Base-by-base conservation (phyloP, 2,797 vertebrate genomes). In the Lates japonicus region DNA sequence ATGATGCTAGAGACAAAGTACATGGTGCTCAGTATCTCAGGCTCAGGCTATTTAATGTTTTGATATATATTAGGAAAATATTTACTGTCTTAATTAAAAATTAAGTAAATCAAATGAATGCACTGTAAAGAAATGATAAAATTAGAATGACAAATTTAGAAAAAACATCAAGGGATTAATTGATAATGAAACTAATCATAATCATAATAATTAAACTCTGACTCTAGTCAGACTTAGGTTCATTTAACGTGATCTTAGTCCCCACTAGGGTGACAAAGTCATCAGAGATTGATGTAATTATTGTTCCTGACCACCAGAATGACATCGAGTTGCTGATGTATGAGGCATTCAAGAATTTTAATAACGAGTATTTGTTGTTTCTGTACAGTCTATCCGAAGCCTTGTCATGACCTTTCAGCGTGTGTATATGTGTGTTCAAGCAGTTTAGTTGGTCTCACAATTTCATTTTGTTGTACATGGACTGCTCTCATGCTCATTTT, bases 401-500 rank as follows among this genome's bases (percentile, higher is more conserved):
- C 37, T 33, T 2, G 0, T 51, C 2, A 11, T 25, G 5, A 41
- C 57, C 6, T 3, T 16, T 20, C 25, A 35, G 44, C 1, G 3
- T 35, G 19, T 61, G 4, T 54, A 17, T 22, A 12, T 41, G 5
- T 19, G 16, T 3, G 41, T 9, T 9, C 20, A 49, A 80, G 14
- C 44, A 42, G 46, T 51, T 62, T 39, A 62, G 63, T n/a, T 51
- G 5, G 25, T 20, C 59, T 67, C 52, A 76, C 14, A 49, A 0
- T 58, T 49, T 46, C 1, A 65, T 41, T 55, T 33, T 76, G n/a
- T 62, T 73, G 41, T 46, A 57, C 29, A 42, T 83, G 39, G 5
- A 54, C 20, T 82, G 33, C 41, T 84, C n/a, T 68, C 20, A n/a
- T 82, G 59, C 59, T 84, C 49, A 80, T 80, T 75, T 68, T 70